Conservation (phyloP, 2,888 invertebrate species). For the Brassicogethes aeneus region DNA sequence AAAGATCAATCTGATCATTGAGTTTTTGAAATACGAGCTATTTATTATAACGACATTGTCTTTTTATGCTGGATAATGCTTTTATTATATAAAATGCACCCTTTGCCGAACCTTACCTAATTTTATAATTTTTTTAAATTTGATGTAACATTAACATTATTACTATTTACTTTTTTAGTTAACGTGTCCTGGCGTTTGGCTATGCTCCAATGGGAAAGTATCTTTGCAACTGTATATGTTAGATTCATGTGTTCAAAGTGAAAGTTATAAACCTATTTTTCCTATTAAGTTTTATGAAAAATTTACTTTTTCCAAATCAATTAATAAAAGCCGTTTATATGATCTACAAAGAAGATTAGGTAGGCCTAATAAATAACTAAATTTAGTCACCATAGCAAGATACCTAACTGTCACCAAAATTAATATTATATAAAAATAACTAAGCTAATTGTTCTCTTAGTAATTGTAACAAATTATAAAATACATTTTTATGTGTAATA, state of each 20-base stretch:
- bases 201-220: conserved; percentile 70
- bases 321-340: conserved; percentile 37
- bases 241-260: conserved; percentile 61
- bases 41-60: too few species aligned
- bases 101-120: too few species aligned
- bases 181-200: conserved; percentile 79
- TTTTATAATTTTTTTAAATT: too few species aligned
- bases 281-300: conserved; percentile 63
- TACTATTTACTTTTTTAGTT: conserved; percentile 42
- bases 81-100: too few species aligned
- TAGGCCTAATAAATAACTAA: conserved; percentile 20
- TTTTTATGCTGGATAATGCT: too few species aligned
- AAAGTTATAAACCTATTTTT: conserved; percentile 56
- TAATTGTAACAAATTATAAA: too few species aligned
- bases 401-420: too few species aligned
- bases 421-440: too few species aligned
- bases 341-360: conserved; percentile 42
- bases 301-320: conserved; percentile 59
- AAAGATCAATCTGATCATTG: too few species aligned
- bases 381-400: not conserved
- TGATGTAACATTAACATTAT: not conserved
- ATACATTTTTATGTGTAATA: too few species aligned
- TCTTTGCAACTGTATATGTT: conserved; percentile 61
- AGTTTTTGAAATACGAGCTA: too few species aligned
- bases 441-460: too few species aligned